phyloP scores from a whole-genome alignment of 2,797 vertebrate species.

The Crax fasciolata region DNA sequence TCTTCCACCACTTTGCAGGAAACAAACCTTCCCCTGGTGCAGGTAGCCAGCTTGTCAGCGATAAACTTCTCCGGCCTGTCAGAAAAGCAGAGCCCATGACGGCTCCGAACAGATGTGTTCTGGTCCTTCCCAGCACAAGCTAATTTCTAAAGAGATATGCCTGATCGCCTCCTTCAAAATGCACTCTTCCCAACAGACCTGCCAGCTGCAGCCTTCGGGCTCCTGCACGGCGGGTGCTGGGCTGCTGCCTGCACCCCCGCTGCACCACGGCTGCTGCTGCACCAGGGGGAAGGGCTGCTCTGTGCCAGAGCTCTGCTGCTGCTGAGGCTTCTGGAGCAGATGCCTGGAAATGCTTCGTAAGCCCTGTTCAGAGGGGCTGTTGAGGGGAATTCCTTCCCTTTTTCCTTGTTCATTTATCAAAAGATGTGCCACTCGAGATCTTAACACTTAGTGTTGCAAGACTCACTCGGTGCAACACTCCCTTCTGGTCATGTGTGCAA shows the following conservation, averaged over 20 bases:
- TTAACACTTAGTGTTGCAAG: neutral
- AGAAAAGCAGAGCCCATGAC: neutral
- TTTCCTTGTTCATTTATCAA: neutral
- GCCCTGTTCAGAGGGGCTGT: neutral
- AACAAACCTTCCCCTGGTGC: neutral
- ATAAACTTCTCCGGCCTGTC: neutral
- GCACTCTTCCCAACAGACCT: neutral
- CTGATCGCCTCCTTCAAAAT: neutral
- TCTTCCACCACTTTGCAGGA: neutral
- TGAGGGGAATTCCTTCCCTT: neutral
- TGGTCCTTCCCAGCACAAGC: neutral
- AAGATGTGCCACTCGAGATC: neutral
- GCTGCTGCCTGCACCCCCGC: neutral
- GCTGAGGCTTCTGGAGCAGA: neutral
- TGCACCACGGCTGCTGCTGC: fast-evolving
- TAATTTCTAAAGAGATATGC: neutral
- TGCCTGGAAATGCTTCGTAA: neutral
- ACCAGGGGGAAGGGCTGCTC: neutral
- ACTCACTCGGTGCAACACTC: neutral
- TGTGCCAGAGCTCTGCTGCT: neutral
- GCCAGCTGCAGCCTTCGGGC: neutral
- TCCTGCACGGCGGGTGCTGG: neutral
- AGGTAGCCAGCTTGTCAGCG: neutral
- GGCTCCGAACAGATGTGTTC: neutral
- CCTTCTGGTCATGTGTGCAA: too few relatives aligned